phyloP scores from a whole-genome alignment of 2,888 invertebrate species.

The Auanema sp. region DNA sequence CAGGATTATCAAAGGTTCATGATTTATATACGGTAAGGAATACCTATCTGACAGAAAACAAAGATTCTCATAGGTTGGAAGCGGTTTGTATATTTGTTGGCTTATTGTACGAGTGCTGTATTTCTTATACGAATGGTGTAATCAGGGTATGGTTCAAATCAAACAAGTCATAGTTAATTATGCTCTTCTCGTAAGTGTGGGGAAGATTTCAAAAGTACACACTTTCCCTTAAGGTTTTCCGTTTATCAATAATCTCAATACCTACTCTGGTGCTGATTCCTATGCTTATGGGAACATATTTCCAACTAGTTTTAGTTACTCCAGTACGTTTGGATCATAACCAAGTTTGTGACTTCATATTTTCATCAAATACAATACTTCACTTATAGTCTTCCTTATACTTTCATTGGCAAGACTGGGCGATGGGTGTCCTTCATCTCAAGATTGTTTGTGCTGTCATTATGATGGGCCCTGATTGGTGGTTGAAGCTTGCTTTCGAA shows the following conservation, averaged over 20 bases:
- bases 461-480: slow-evolving; percentile 94
- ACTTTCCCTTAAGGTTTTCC: slow-evolving; percentile 30
- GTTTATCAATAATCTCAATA: slow-evolving; percentile 70
- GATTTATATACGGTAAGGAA: slow-evolving; percentile 70
- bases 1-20: slow-evolving; percentile 74
- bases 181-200: slow-evolving; percentile 8
- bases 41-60: no score
- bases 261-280: slow-evolving; percentile 87
- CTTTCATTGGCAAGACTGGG: slow-evolving; percentile 83
- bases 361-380: slow-evolving; percentile 76
- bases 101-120: slow-evolving; percentile 72
- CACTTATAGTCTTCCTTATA: slow-evolving; percentile 71
- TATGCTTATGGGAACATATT: slow-evolving; percentile 83
- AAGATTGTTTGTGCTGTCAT: slow-evolving; percentile 94
- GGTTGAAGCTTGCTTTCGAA: slow-evolving; percentile 88
- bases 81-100: slow-evolving; percentile 93
- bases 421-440: slow-evolving; percentile 91
- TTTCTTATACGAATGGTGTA: slow-evolving; percentile 82
- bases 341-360: slow-evolving; percentile 22
- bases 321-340: slow-evolving; percentile 81
- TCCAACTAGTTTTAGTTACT: slow-evolving; percentile 85
- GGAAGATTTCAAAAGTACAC: no score
- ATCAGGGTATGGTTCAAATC: slow-evolving; percentile 74
- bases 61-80: slow-evolving; percentile 73
- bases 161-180: slow-evolving; percentile 14